Evolutionary conservation across 2,797 vertebrate species (phyloP), one percentile per base, ranked within the genome.

Genomic region (Alcedo atthis): DNA sequence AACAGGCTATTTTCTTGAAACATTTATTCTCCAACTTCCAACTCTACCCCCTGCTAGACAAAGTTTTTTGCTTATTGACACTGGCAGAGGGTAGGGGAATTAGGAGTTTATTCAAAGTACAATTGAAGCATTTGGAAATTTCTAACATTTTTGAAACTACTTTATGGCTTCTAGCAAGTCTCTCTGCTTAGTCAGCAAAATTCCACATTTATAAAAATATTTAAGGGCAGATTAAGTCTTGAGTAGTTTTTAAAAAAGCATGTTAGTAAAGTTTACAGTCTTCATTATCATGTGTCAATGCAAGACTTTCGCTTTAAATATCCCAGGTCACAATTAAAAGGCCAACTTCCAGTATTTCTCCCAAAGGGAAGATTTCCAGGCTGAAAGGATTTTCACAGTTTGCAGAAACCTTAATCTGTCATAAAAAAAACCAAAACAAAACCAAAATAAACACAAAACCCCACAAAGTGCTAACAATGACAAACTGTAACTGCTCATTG

Each of bases 31-130:
- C 66, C 42, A 76, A n/a, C 40, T 85, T 73, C 55, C 70, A 88
- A 46, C 20, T 48, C 62, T 87, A 33, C 17, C 33, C 82, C 61
- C 59, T 66, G 37, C 59, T 81, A 77, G 55, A 91, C n/a, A 62
- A 89, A 92, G 8, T 22, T 73, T 85, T 87, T 70, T 84, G 45
- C 48, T 79, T 91, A 95, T 61, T 86, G 74, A 76, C 83, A 85
- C 12, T 67, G 74, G 63, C 70, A 91, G 40, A 93, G 33, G 15
- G 42, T 49, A 80, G 19, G 8, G 37, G 14, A 86, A 92, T 88
- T 77, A 42, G 46, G 7, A 83, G 15, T 68, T n/a, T 35, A 67
- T 71, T 70, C 84, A 77, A 83, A 76, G 35, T 81, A 73, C 40
- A 81, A 45, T 18, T n/a, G 59, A 91, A 40, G 21, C 1, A 4